These are phyloP conservation scores for Thaleichthys pacificus DNA, from an alignment of 2,797 vertebrate genomes.

Conservation along the genomic window DNA sequence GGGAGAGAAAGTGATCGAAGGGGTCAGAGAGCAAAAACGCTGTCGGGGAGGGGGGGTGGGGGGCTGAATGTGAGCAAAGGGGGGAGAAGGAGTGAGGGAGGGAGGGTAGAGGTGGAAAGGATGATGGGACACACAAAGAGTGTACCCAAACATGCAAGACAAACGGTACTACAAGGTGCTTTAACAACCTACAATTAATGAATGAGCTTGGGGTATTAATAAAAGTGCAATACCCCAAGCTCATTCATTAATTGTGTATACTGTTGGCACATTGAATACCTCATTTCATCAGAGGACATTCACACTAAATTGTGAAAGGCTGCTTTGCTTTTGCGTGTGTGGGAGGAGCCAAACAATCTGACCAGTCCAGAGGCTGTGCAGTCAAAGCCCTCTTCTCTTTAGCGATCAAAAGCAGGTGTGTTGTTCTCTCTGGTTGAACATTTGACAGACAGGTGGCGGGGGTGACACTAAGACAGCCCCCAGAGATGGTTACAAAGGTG, in stretches of 20 bases:
- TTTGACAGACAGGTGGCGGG: no score
- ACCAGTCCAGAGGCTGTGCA: not conserved
- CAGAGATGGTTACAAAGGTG: no score
- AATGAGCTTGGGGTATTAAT: no score
- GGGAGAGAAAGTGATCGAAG: not conserved
- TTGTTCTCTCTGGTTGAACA: no score
- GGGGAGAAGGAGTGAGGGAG: not conserved
- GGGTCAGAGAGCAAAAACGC: not conserved
- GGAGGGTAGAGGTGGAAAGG: not conserved
- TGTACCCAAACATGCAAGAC: not conserved
- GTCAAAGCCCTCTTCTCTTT: not conserved
- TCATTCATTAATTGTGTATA: no score
- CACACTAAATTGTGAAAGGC: constrained; percentile 25
- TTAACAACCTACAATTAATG: no score
- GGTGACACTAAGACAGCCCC: no score
- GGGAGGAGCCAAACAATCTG: no score
- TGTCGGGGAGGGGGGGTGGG: not conserved
- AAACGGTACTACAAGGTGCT: not conserved
- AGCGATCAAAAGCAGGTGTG: no score
- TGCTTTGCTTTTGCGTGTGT: constrained; percentile 21
- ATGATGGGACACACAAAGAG: not conserved
- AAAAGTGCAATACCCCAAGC: no score
- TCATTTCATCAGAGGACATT: not conserved
- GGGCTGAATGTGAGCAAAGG: not conserved
- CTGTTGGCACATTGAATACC: no score